Evolutionary conservation across 2,888 invertebrate genomes (phyloP).

Genomic region (Omphaloscelis lunosa): DNA sequence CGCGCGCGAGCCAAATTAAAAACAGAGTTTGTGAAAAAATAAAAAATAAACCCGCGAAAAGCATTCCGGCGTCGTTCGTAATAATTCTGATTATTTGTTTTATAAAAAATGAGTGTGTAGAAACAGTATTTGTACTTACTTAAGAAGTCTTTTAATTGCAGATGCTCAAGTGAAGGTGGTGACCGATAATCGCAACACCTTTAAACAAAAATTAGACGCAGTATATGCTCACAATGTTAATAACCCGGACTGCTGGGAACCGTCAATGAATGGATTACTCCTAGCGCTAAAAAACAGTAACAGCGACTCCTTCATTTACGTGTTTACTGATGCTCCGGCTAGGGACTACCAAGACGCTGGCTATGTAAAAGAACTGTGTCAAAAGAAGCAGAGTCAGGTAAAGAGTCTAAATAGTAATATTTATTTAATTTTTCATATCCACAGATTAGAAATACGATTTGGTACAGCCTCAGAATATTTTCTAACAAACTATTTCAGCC

Average conservation of each 20-base stretch:
- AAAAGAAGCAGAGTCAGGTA: conserved; percentile 70
- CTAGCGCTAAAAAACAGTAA: conserved; percentile 66
- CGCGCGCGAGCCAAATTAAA: too few relatives aligned
- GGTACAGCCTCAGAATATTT: neutral
- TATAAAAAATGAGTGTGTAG: too few relatives aligned
- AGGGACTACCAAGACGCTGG: conserved; percentile 57
- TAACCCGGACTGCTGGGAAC: conserved; percentile 66
- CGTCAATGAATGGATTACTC: conserved; percentile 65
- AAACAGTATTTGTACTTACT: neutral
- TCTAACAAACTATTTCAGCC: neutral
- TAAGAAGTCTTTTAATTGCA: neutral
- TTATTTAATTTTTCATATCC: neutral
- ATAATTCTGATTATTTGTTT: too few relatives aligned
- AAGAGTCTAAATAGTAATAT: neutral
- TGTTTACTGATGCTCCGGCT: conserved; percentile 74
- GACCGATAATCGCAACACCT: conserved; percentile 32
- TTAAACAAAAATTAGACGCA: conserved; percentile 32
- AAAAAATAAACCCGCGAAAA: too few relatives aligned
- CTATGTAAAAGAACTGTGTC: conserved; percentile 64
- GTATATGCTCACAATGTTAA: conserved; percentile 14
- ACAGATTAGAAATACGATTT: neutral
- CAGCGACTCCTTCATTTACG: conserved; percentile 68
- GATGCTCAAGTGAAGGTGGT: conserved; percentile 35
- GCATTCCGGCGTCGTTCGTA: too few relatives aligned
- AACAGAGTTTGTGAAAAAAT: too few relatives aligned